phyloP scores from a whole-genome alignment of 2,888 invertebrate species.

The Aethes cnicana region DNA sequence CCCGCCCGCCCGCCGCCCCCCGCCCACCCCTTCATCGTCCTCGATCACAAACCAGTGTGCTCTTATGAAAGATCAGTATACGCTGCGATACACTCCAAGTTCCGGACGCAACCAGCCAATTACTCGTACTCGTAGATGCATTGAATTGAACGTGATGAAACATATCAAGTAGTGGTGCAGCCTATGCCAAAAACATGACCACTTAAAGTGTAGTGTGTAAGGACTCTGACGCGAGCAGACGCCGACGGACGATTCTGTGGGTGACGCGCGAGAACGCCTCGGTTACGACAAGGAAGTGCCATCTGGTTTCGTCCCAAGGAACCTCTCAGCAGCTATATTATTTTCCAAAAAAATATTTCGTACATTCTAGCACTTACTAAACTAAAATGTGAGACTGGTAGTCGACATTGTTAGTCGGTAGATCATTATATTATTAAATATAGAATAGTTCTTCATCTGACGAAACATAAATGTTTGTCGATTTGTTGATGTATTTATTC shows the following conservation, averaged over 20 bases:
- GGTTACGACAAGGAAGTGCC: slow-evolving; percentile 52
- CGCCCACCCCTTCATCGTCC: slow-evolving; percentile 52
- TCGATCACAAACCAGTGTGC: slow-evolving; percentile 54
- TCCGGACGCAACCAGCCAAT: slow-evolving; percentile 75
- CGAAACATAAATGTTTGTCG: slow-evolving; percentile 65
- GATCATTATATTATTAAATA: slow-evolving; percentile 77
- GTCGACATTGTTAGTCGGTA: slow-evolving; percentile 81
- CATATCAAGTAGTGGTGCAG: slow-evolving; percentile 80
- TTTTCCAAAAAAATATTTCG: slow-evolving; percentile 65
- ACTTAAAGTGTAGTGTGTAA: slow-evolving; percentile 78
- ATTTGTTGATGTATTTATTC: slow-evolving; percentile 69
- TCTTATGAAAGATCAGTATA: slow-evolving; percentile 59
- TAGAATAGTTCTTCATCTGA: slow-evolving; percentile 69
- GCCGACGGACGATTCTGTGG: slow-evolving; percentile 34
- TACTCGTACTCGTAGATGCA: slow-evolving; percentile 62
- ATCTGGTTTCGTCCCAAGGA: slow-evolving; percentile 74
- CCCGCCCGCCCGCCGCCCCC: slow-evolving; percentile 52
- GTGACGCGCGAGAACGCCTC: slow-evolving; percentile 33
- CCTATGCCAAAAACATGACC: slow-evolving; percentile 68
- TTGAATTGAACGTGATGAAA: slow-evolving; percentile 74
- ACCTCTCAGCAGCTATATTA: slow-evolving; percentile 69
- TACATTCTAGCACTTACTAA: slow-evolving; percentile 79
- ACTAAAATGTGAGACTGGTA: slow-evolving; percentile 83
- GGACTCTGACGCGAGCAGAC: slow-evolving; percentile 56
- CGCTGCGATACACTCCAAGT: slow-evolving; percentile 65